A percentile compares a stretch with the other conserved stretches of the same genome.
Conservation (phyloP, 2,113 vertebrate species). For the Sceloporus undulatus region DNA sequence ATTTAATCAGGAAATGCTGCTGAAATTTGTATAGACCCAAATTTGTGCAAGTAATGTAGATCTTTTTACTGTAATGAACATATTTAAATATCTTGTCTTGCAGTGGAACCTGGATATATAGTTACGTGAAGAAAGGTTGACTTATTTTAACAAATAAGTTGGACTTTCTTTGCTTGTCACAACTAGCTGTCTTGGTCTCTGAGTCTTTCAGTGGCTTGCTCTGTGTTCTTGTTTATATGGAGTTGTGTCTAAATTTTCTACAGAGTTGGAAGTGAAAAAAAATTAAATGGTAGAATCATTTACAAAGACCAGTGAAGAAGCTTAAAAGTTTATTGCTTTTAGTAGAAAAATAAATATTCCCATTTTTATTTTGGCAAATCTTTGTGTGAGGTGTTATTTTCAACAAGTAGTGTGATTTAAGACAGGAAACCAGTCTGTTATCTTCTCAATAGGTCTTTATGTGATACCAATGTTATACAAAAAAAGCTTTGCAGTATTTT, state of each 20-base stretch:
- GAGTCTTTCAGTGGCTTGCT: conserved; percentile 61
- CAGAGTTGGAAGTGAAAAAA: conserved; percentile 49
- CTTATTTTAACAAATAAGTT: conserved; percentile 52
- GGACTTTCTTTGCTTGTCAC: conserved; percentile 70
- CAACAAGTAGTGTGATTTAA: conserved; percentile 21
- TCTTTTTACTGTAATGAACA: conserved; percentile 52
- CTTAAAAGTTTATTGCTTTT: conserved; percentile 68
- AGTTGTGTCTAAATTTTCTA: conserved; percentile 73
- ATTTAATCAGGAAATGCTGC: conserved; percentile 54
- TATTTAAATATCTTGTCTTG: conserved; percentile 43
- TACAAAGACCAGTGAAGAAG: conserved; percentile 69
- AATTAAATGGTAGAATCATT: conserved; percentile 66
- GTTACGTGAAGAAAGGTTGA: conserved; percentile 51
- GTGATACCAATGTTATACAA: not conserved
- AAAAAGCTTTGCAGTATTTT: conserved; percentile 10
- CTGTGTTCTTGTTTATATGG: conserved; percentile 67
- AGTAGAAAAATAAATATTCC: conserved; percentile 76
- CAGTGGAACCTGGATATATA: conserved; percentile 57
- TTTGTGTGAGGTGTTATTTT: conserved; percentile 58
- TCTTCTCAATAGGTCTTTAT: not conserved
- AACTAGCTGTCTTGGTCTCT: conserved; percentile 60
- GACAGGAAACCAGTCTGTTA: not conserved
- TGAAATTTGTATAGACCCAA: conserved; percentile 48
- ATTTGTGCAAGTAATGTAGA: conserved; percentile 60
- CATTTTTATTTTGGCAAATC: conserved; percentile 78